phyloP scores from a whole-genome alignment of 2,888 invertebrate species.

The Xanthia icteritia region DNA sequence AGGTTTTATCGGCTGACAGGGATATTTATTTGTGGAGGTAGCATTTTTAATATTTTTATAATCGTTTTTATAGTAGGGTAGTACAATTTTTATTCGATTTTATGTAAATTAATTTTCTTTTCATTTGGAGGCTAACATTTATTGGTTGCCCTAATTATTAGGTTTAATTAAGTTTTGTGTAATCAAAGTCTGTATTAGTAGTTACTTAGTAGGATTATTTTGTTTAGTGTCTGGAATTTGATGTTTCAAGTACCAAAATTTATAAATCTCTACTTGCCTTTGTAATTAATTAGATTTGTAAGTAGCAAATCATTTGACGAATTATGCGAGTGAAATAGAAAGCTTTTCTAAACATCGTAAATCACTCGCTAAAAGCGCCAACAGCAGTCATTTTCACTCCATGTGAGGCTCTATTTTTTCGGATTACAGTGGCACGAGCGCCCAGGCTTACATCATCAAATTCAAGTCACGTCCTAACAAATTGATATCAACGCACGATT shows the following conservation, averaged over 20 bases:
- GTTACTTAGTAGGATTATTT: background rate
- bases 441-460: conserved; percentile 72
- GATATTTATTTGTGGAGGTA: conserved; percentile 46
- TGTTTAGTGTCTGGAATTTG: background rate
- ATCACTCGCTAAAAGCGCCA: conserved; percentile 26
- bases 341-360: conserved; percentile 20
- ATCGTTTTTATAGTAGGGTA: conserved; percentile 13
- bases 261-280: background rate
- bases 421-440: conserved; percentile 63
- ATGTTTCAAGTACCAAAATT: background rate
- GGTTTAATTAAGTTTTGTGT: conserved; percentile 14
- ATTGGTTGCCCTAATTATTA: background rate
- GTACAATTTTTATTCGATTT: conserved; percentile 11
- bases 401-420: conserved; percentile 44
- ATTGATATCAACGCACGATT: conserved; percentile 85
- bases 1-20: conserved; percentile 46
- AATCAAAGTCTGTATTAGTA: background rate
- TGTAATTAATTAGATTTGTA: background rate
- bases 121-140: conserved; percentile 17
- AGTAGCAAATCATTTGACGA: conserved; percentile 1
- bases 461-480: conserved; percentile 80
- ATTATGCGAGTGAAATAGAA: conserved; percentile 18
- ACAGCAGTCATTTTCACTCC: conserved; percentile 33
- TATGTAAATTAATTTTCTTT: conserved; percentile 11
- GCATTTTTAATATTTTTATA: conserved; percentile 31